A percentile compares a stretch with the other conserved stretches of the same genome.
phyloP scores from a whole-genome alignment of 2,888 invertebrate species.

The Argyresthia goedartella region DNA sequence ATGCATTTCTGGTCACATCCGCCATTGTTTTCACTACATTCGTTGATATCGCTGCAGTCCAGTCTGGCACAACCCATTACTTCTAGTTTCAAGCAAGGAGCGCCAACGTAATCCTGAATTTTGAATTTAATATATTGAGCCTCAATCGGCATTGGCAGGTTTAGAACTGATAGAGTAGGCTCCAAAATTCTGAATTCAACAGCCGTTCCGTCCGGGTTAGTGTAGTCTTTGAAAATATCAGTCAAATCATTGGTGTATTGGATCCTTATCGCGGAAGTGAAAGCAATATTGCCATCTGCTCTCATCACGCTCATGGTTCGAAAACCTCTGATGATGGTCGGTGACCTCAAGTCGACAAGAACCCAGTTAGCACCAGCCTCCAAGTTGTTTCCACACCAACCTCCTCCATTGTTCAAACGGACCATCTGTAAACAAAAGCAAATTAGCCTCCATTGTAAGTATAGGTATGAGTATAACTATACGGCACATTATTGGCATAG shows the following conservation, averaged over 20 bases:
- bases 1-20: constrained; percentile 95
- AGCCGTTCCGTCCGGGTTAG: constrained; percentile 92
- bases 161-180: constrained; percentile 90
- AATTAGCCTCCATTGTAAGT: not conserved
- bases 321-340: constrained; percentile 90
- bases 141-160: constrained; percentile 92
- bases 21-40: constrained; percentile 87
- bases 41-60: constrained; percentile 91
- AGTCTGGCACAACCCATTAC: constrained; percentile 93
- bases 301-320: constrained; percentile 90
- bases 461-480: too few relatives aligned
- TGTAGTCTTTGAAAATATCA: constrained; percentile 90
- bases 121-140: constrained; percentile 89
- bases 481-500: too few relatives aligned
- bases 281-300: constrained; percentile 86
- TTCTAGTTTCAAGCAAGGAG: constrained; percentile 91
- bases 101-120: constrained; percentile 88
- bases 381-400: constrained; percentile 91
- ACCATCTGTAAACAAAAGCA: constrained; percentile 73
- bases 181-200: constrained; percentile 93
- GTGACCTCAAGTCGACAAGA: constrained; percentile 87
- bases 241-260: constrained; percentile 91
- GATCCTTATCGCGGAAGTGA: constrained; percentile 90
- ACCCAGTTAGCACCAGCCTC: constrained; percentile 93
- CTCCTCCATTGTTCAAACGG: constrained; percentile 84